These are phyloP conservation scores for Dicroscelio sp. DNA, from an alignment of 2,888 invertebrate genomes.

Conservation along the genomic window DNA sequence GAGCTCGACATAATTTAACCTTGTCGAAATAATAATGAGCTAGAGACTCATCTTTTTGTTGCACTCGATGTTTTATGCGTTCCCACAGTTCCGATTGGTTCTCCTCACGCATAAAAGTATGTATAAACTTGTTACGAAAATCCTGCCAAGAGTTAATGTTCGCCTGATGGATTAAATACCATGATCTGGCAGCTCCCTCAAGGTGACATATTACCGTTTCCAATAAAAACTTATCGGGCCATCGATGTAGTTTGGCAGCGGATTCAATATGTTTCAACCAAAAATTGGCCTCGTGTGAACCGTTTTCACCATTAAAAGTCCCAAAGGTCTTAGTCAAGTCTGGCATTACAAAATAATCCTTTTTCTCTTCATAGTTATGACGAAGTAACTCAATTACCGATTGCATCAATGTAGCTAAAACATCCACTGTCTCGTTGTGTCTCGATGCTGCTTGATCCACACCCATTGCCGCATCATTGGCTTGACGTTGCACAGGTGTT, in stretches of 20 bases:
- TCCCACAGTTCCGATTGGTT: slow-evolving; percentile 28
- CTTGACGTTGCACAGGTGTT: no score
- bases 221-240: slow-evolving; percentile 39
- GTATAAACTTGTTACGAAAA: not conserved
- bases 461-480: no score
- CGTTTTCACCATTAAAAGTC: slow-evolving; percentile 30
- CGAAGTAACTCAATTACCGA: no score
- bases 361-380: no score
- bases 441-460: no score
- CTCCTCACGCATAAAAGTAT: slow-evolving; percentile 46
- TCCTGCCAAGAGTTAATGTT: slow-evolving; percentile 2
- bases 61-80: not conserved
- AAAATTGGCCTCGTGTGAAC: slow-evolving; percentile 4
- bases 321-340: slow-evolving; percentile 11
- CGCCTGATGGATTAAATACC: slow-evolving; percentile 14
- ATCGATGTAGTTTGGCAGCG: slow-evolving; percentile 30
- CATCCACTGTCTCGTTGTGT: no score
- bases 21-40: slow-evolving; percentile 44
- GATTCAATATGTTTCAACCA: slow-evolving; percentile 19
- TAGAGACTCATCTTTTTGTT: slow-evolving; percentile 7
- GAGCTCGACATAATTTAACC: slow-evolving; percentile 9
- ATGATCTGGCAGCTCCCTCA: slow-evolving; percentile 22
- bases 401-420: not conserved
- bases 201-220: slow-evolving; percentile 29
- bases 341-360: slow-evolving; percentile 32